A percentile compares a stretch with the other conserved stretches of the same genome.
Evolutionary conservation across 1,140 invertebrate genomes (phyloP).

Genomic region (Drosophila suzukii): DNA sequence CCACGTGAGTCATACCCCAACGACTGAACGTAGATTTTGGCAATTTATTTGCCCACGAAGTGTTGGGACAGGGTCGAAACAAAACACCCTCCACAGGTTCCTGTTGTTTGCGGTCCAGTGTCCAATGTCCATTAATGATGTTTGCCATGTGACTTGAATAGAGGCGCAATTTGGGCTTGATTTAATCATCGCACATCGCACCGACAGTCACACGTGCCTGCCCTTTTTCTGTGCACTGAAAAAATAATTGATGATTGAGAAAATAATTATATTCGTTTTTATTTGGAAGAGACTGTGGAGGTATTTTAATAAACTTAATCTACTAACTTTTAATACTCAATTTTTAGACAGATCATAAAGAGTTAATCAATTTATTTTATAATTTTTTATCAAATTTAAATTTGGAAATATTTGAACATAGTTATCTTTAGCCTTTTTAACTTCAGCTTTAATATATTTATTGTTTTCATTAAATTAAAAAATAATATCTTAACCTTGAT

Average conservation of each 20-base stretch:
- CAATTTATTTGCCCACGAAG: slow-evolving; percentile 15
- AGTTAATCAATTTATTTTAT: no score
- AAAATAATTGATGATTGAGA: background rate
- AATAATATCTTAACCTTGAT: no score
- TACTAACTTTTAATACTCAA: no score
- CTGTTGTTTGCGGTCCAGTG: slow-evolving; percentile 16
- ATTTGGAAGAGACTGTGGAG: no score
- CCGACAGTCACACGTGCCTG: background rate
- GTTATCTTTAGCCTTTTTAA: no score
- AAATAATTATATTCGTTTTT: no score
- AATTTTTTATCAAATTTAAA: no score
- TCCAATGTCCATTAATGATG: slow-evolving; percentile 49
- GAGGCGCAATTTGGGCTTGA: slow-evolving; percentile 15
- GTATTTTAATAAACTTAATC: no score
- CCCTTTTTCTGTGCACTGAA: slow-evolving; percentile 4
- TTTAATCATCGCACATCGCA: slow-evolving; percentile 41
- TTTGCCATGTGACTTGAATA: slow-evolving; percentile 41
- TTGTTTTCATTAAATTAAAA: no score
- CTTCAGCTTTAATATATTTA: no score
- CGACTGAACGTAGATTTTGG: slow-evolving; percentile 20
- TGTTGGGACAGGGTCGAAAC: background rate
- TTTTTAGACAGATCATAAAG: no score
- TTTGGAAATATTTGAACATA: no score
- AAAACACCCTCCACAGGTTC: background rate
- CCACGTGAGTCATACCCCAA: slow-evolving; percentile 26